Base-by-base conservation (phyloP, 2,113 vertebrate species). In the Prochilodus magdalenae region DNA sequence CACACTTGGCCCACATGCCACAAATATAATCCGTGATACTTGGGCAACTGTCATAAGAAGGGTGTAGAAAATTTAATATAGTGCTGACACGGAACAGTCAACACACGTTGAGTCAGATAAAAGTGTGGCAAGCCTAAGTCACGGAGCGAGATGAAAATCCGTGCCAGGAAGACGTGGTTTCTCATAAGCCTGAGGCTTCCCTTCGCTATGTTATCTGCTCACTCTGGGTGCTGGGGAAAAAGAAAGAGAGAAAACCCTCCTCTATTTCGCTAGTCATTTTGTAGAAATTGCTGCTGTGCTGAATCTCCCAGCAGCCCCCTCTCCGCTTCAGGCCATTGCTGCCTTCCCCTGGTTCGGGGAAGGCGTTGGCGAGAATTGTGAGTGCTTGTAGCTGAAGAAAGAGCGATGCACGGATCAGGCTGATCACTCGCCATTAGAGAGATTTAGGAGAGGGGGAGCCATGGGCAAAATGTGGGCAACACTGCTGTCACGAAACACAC, bases 401-500 rank as follows among this genome's bases (percentile, higher is more conserved):
- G 49, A 67, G 47, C 20, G 33, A 29, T 60, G 73, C 53, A 55
- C 24, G 16, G 33, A 67, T 16, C 15, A 16, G 63, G 26, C 29
- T 69, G 65, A 82, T 70, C 30, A 60, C 27, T 57, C 69, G 30
- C 62, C 62, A 75, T 66, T 82, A 82, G 40, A 74, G 73, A 66
- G 66, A 70, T 70, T 70, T 16, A 77, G 65, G n/a, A 57, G 30
- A 60, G 16, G 27, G 66, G 1, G 62, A 74, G 83, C 66, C 84
- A 59, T 79, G 59, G 83, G 83, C 78, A 27, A 30, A 78, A 63
- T 80, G 73, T 13, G 14, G n/a, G 49, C 24, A 83, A 71, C 22
- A 71, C 49, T 87, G 80, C 86, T 80, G 69, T 87, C 86, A 75
- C 77, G 72, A 88, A 78, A 88, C 88, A 29, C 33, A 55, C 86